Percentiles rank a stretch among this genome's conserved stretches.
These are phyloP conservation scores for Druon quercuslanigerum DNA, from an alignment of 1,140 invertebrate genomes.

Conservation along the genomic window DNA sequence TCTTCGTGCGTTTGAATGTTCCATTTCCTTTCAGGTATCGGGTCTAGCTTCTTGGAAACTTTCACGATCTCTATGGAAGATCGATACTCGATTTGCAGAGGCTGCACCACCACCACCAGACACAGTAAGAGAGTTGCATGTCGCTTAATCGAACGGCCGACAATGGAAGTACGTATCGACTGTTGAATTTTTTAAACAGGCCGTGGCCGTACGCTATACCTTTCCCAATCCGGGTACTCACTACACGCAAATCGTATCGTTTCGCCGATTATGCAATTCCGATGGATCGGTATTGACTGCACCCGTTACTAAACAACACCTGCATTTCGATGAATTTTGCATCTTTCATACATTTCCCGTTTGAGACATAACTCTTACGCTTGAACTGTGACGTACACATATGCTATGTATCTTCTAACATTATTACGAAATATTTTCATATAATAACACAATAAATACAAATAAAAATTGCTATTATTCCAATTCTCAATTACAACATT, in stretches of 20 bases:
- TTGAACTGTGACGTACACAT: too few relatives aligned
- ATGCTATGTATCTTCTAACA: too few relatives aligned
- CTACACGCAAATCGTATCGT: constrained; percentile 53
- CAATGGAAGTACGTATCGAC: constrained; percentile 44
- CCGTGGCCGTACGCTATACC: constrained; percentile 45
- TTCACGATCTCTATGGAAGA: constrained; percentile 38
- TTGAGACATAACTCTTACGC: background rate
- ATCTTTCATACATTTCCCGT: background rate
- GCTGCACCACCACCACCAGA: constrained; percentile 35
- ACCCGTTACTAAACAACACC: background rate
- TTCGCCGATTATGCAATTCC: constrained; percentile 55
- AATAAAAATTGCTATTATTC: too few relatives aligned
- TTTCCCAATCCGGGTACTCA: constrained; percentile 43
- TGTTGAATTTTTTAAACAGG: constrained; percentile 56
- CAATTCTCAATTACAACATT: too few relatives aligned
- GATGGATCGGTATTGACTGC: constrained; percentile 43
- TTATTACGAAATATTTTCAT: too few relatives aligned
- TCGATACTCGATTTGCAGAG: constrained; percentile 47
- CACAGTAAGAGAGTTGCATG: constrained; percentile 46
- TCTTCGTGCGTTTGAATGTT: background rate
- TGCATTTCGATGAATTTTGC: background rate
- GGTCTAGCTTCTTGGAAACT: background rate
- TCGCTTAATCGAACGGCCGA: constrained; percentile 50
- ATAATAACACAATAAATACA: too few relatives aligned
- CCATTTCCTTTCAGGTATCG: background rate